Evolutionary conservation across 2,888 invertebrate species (phyloP).

Genomic region (Horisme vitalbata): DNA sequence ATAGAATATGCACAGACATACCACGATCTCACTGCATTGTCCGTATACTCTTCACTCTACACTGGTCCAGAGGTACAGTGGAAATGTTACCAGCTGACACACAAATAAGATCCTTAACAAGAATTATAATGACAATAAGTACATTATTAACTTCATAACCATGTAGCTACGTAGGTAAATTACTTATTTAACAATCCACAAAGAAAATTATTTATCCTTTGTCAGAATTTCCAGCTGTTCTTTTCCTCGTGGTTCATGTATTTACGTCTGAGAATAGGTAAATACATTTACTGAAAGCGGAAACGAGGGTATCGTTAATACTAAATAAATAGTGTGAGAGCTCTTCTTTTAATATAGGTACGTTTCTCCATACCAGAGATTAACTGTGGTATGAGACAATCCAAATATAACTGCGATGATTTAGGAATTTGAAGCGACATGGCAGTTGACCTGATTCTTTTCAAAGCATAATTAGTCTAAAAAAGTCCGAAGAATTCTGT

Average conservation of each 20-base stretch:
- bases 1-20: constrained; percentile 10
- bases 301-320: no score
- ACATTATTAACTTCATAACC: no score
- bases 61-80: background rate
- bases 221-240: no score
- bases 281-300: no score
- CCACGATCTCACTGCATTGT: constrained; percentile 1
- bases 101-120: no score
- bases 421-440: constrained; percentile 24
- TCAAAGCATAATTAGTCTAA: constrained; percentile 27
- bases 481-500: constrained; percentile 17
- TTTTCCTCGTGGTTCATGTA: no score
- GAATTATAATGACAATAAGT: no score
- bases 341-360: background rate
- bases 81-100: background rate
- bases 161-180: no score
- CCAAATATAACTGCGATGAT: constrained; percentile 13
- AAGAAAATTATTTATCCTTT: no score
- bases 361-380: constrained; percentile 1
- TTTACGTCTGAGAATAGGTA: no score
- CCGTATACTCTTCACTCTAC: constrained; percentile 4
- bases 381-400: constrained; percentile 7
- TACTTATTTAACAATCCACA: no score
- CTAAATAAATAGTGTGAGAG: no score
- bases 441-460: constrained; percentile 29